These are phyloP conservation scores for Holothuria leucospilota DNA, from an alignment of 53 echinoderm and acorn worm genomes.

Conservation along the genomic window DNA sequence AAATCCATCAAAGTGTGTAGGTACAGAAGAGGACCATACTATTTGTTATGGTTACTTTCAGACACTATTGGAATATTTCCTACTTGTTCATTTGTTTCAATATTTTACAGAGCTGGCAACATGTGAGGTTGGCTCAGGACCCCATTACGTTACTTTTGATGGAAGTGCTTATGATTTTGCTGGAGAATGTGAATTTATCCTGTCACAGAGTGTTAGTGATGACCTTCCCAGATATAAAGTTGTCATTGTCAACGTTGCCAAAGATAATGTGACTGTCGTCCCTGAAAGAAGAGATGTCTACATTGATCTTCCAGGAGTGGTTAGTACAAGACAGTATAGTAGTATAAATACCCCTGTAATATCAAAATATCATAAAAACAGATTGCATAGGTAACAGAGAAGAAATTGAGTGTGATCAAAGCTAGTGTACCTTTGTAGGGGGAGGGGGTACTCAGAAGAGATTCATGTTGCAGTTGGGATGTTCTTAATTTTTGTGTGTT, in stretches of 20 bases:
- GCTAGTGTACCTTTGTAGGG: too few species aligned
- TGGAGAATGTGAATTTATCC: constrained; percentile 47
- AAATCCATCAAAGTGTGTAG: too few species aligned
- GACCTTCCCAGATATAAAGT: background rate
- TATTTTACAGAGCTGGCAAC: constrained; percentile 9
- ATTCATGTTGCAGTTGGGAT: too few species aligned
- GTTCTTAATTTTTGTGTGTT: too few species aligned
- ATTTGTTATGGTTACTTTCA: too few species aligned
- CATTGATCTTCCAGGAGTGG: background rate
- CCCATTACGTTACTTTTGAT: constrained; percentile 44
- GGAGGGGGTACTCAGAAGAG: too few species aligned
- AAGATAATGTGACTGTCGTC: background rate
- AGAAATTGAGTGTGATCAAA: too few species aligned
- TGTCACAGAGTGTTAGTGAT: constrained; percentile 7
- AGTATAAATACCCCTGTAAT: too few species aligned
- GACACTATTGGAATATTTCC: too few species aligned
- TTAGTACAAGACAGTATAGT: background rate
- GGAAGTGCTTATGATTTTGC: constrained; percentile 30
- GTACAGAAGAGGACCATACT: too few species aligned
- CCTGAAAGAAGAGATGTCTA: constrained; percentile 33
- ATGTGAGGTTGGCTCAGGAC: constrained; percentile 39
- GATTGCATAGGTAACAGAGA: too few species aligned
- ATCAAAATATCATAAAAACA: too few species aligned
- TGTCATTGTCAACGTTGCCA: constrained; percentile 31
- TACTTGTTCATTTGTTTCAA: background rate